Evolutionary conservation across 2,113 vertebrate species (phyloP), one percentile per base, ranked within the genome.

Genomic region (Salminus brasiliensis): DNA sequence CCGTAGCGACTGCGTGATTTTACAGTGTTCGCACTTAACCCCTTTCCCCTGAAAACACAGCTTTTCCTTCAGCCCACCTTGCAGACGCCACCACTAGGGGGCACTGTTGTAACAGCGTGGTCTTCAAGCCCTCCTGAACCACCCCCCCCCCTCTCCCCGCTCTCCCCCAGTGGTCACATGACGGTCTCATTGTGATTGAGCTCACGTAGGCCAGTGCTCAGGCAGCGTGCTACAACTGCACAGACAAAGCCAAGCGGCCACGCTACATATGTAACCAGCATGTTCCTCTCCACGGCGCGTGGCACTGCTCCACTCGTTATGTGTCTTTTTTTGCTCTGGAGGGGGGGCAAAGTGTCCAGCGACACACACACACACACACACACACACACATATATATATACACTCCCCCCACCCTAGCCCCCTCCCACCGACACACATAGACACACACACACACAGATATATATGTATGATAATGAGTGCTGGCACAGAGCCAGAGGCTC

Each of bases 241-340:
- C 92, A 91, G 90, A 93, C 92, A 93, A 93, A 93, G 90, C 91
- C 88, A 87, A 89, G 73, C 89, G 86, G 84, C 83, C 88, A 81
- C 39, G 49, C 89, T 92, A 94, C 92, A 93, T 91, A 92, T 94
- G 92, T 93, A 92, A 87, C 83, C 89, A 88, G 87, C 88, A 78
- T 91, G 91, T 91, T 85, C 86, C 80, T 86, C 87, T 91, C 87
- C 81, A 87, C 85, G 74, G 88, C 81, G 78, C 74, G 68, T 83
- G 87, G 84, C 84, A 87, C 84, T 82, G 82, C 43, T 79, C 34
- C 52, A 49, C 60, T 53, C 53, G 74, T 73, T 76, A 68, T 52
- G 27, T 79, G 84, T 39, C 63, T 32, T 12, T 70, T 41, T 34
- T 69, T 27, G 32, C 66, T 29, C 12, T 4, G 25, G 12, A 45